Evolutionary conservation across 2,113 vertebrate species (phyloP).

Genomic region (Corythoichthys intestinalis): DNA sequence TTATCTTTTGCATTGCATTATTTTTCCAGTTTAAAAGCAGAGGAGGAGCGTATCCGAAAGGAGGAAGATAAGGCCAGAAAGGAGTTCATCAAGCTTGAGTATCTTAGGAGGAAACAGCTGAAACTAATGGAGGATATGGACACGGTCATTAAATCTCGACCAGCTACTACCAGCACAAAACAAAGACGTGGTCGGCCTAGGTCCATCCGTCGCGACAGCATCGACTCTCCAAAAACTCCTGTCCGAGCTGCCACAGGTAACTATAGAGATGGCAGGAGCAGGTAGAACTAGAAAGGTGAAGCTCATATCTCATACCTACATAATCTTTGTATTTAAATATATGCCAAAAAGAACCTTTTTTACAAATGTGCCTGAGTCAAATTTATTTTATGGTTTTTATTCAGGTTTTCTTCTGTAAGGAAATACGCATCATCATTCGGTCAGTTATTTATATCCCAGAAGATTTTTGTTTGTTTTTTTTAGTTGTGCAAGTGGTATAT

Average conservation of each 20-base stretch:
- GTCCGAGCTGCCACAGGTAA: slow-evolving; percentile 90
- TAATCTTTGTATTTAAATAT: slow-evolving; percentile 59
- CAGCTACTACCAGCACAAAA: slow-evolving; percentile 66
- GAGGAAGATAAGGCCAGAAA: slow-evolving; percentile 89
- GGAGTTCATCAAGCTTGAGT: slow-evolving; percentile 96
- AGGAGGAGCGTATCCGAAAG: slow-evolving; percentile 92
- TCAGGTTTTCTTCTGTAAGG: no score
- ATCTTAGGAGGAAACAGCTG: slow-evolving; percentile 92
- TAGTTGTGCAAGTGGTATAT: background rate
- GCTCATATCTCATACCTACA: slow-evolving; percentile 16
- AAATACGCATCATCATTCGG: no score
- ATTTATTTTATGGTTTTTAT: no score
- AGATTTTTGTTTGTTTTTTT: no score
- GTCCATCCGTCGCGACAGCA: slow-evolving; percentile 86
- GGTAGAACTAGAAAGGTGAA: background rate
- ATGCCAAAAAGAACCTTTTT: slow-evolving; percentile 44
- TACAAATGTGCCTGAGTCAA: no score
- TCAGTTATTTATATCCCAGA: no score
- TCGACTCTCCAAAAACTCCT: slow-evolving; percentile 89
- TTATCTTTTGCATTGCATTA: background rate
- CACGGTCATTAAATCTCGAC: slow-evolving; percentile 83
- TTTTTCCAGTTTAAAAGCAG: slow-evolving; percentile 83
- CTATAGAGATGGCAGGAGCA: slow-evolving; percentile 8
- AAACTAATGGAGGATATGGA: slow-evolving; percentile 98
- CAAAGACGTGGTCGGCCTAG: slow-evolving; percentile 89